These are phyloP conservation scores for Papilio protenor DNA, from an alignment of 2,888 invertebrate genomes.

Conservation along the genomic window DNA sequence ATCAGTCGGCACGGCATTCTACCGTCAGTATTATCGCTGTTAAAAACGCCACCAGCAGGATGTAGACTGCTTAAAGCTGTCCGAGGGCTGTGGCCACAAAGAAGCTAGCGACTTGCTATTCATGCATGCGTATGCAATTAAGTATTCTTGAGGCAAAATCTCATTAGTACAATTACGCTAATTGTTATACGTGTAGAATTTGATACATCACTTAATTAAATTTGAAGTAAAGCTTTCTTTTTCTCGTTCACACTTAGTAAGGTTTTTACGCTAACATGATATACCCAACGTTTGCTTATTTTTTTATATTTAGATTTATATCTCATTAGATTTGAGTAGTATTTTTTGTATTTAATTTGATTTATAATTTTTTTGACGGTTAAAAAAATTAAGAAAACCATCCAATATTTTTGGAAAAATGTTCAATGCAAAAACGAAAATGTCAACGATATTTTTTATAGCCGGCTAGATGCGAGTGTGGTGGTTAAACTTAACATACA, in stretches of 20 bases:
- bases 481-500: conserved; percentile 1
- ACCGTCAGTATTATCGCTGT: too few species aligned
- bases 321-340: background rate
- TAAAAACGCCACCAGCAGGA: background rate
- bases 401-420: background rate
- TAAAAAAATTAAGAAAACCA: background rate
- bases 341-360: background rate
- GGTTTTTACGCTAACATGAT: background rate
- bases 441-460: background rate
- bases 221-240: conserved; percentile 6
- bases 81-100: background rate
- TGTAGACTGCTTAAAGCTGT: background rate
- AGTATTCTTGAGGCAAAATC: conserved; percentile 1
- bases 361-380: background rate
- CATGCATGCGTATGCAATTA: background rate
- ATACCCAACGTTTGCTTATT: background rate
- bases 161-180: conserved; percentile 23
- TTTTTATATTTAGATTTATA: background rate
- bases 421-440: background rate
- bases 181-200: conserved; percentile 12
- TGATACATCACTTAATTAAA: background rate
- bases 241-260: background rate
- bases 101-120: background rate
- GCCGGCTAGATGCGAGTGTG: background rate
- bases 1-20: background rate